Base-by-base conservation (phyloP, 2,113 vertebrate species). In the Parotia lawesii region DNA sequence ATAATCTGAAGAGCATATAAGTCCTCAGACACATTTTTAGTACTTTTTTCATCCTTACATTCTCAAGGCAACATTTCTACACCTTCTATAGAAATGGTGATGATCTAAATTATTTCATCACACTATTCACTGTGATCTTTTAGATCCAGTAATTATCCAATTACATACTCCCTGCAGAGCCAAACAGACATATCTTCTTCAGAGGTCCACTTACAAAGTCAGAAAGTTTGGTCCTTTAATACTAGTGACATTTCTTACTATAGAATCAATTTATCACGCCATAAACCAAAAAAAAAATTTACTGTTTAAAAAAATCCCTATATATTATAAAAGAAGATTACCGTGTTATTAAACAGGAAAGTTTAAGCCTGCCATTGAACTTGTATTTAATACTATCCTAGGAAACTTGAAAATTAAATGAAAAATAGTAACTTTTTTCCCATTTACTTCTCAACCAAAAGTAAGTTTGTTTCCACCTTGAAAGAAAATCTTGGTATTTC, bases 21-120 rank as follows among this genome's bases (percentile, higher is more conserved):
- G 23, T 64, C 37, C 51, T 24, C 4, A 82, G 66, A 62, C 54
- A 65, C 10, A 85, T 75, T 88, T 96, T 96, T 57, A 61, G n/a
- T 71, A 77, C 53, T 95, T 87, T 71, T 90, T 96, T 95, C 56
- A 79, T 58, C 38, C 40, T 93, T 62, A 76, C 67, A 29, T 21
- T 86, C 91, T 93, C 62, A 92, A 97, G 94, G 50, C 73, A 95
- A 89, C 58, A 50, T 82, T 91, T 94, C 70, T 85, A 91, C 87
- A 93, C 83, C 75, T 96, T 91, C 79, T 67, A 79, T 5, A 87
- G 62, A 95, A 96, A 94, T 47, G 17, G 91, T 57, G 67, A 96
- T 85, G 61, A 87, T 73, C 91, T 79, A 94, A 67, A 96, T 89
- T 89, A 95, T 95, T 93, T 96, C 93, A 95, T 72, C 48, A 3